Conservation (phyloP, 2,888 invertebrate species). For the Drosophila pseudotakahashii region DNA sequence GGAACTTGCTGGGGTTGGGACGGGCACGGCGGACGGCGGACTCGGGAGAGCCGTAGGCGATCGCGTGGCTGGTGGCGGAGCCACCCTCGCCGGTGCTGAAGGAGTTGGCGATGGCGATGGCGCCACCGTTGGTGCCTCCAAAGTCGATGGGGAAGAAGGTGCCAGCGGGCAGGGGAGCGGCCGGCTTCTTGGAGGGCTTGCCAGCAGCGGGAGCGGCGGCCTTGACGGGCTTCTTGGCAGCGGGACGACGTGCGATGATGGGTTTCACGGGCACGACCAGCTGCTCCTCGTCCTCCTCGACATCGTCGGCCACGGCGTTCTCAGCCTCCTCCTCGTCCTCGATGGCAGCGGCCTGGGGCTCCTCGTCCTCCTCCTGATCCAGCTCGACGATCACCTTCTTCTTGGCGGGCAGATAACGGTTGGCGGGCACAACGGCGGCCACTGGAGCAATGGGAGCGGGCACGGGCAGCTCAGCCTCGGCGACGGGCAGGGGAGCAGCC, state of each 20-base stretch:
- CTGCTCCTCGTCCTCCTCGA: slow-evolving; percentile 72
- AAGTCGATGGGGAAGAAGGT: slow-evolving; percentile 84
- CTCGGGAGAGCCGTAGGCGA: slow-evolving; percentile 84
- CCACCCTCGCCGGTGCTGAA: slow-evolving; percentile 84
- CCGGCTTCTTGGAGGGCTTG: slow-evolving; percentile 68
- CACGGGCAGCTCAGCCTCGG: slow-evolving; percentile 70
- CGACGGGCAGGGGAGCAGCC: slow-evolving; percentile 40
- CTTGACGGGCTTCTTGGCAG: slow-evolving; percentile 62
- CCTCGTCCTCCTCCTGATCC: slow-evolving; percentile 73
- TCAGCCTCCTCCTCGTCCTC: slow-evolving; percentile 74
- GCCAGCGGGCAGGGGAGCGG: slow-evolving; percentile 77
- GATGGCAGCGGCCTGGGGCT: slow-evolving; percentile 59
- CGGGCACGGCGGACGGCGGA: slow-evolving; percentile 75
- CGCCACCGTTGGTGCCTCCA: slow-evolving; percentile 83
- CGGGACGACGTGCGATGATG: slow-evolving; percentile 80
- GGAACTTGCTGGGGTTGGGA: slow-evolving; percentile 75
- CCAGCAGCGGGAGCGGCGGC: slow-evolving; percentile 52
- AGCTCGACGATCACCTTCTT: slow-evolving; percentile 82
- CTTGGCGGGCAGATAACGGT: slow-evolving; percentile 81
- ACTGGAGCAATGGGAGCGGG: slow-evolving; percentile 79
- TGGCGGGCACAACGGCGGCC: slow-evolving; percentile 68
- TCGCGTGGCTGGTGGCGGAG: slow-evolving; percentile 84
- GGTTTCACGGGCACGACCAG: slow-evolving; percentile 61
- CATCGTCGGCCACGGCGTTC: slow-evolving; percentile 70
- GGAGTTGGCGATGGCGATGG: slow-evolving; percentile 84